These are phyloP conservation scores for Venturia canescens DNA, from an alignment of 1,140 invertebrate genomes.

Conservation along the genomic window DNA sequence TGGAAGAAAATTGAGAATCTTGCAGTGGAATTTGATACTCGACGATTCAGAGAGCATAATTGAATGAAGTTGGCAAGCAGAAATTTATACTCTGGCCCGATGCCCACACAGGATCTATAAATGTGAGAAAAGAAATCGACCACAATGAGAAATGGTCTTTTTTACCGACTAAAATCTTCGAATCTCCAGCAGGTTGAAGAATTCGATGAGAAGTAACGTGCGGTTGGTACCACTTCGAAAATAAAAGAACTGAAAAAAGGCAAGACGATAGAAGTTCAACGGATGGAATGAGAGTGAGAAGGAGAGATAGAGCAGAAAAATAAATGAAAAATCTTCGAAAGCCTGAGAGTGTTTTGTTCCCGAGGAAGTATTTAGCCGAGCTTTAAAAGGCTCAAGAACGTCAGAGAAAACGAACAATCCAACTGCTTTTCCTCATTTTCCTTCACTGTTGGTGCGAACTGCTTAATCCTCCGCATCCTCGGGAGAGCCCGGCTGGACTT, in stretches of 20 bases:
- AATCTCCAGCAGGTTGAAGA: not conserved
- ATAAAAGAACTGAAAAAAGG: not conserved
- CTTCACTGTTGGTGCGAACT: not conserved
- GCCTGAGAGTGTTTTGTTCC: not conserved
- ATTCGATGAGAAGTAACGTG: not conserved
- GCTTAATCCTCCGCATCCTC: slow-evolving; percentile 13
- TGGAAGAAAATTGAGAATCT: not conserved
- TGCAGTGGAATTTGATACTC: not conserved
- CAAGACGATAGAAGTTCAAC: not conserved
- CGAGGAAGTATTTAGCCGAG: not conserved
- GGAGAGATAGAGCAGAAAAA: not conserved
- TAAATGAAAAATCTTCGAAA: not conserved
- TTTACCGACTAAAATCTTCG: not conserved
- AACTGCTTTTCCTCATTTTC: not conserved
- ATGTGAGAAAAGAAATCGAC: not conserved
- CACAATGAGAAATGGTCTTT: not conserved
- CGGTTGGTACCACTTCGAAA: not conserved
- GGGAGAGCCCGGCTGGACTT: not conserved
- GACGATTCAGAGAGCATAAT: not conserved
- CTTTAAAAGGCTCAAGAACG: slow-evolving; percentile 16
- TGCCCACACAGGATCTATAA: not conserved
- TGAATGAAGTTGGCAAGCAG: not conserved
- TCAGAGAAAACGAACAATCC: not conserved
- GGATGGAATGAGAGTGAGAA: not conserved
- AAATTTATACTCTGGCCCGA: not conserved